Evolutionary conservation across 1,140 invertebrate species (phyloP), one percentile per base, ranked within the genome.

Genomic region (Antheraea mylitta): DNA sequence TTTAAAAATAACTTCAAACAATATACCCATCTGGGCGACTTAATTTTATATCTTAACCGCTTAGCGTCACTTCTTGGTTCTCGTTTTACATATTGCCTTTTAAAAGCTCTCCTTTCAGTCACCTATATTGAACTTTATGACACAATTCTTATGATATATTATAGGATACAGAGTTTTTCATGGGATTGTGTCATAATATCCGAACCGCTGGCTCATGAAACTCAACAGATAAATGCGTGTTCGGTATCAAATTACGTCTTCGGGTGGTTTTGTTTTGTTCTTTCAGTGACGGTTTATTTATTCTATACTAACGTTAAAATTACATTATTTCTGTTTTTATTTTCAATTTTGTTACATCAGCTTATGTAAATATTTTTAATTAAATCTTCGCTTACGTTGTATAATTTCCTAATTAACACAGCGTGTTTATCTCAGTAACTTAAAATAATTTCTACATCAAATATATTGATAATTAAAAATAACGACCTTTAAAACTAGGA

Each of bases 141-240:
- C 4, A 18, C 30, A 1, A 30, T 7, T 4, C 63, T 42, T 74
- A 78, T 67, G 74, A 70, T 79, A 60, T 13, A 60, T 71, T 78
- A 82, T 83, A 48, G 18, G 16, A 18, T 70, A 67, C 9, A 42
- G 6, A 48, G 18, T 61, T 45, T 9, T 38, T 66, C 45, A 80
- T 80, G 78, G 77, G 77, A 82, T 77, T 82, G 78, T 84, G 84
- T 84, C 85, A 90, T 85, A 80, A 77, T 78, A 89, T 86, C 78
- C 86, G 78, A 72, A 38, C 72, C 81, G 75, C 68, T 85, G 79
- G 83, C 74, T 83, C 76, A 82, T 85, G 80, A 83, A 86, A 85
- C 77, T 84, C 78, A 83, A 86, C 84, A 87, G 86, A 89, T 85
- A 84, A 86, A 86, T 87, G 84, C 84, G 76, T 85, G 81, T 75